These are phyloP conservation scores for Drosophila parthenogenetica DNA, from an alignment of 2,888 invertebrate genomes.

Conservation along the genomic window DNA sequence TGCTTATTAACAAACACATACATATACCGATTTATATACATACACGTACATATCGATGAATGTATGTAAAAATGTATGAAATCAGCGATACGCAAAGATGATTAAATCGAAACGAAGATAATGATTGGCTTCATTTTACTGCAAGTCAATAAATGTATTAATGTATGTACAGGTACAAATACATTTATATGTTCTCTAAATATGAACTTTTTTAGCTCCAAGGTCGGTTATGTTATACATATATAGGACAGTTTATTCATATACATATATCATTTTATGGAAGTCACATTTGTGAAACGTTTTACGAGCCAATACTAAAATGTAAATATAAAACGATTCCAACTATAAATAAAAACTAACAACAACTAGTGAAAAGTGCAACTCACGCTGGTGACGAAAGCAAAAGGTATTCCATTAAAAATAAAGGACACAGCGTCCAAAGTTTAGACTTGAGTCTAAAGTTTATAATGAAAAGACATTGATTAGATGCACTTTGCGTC, in stretches of 20 bases:
- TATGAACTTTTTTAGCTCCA: constrained; percentile 4
- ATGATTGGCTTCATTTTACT: constrained; percentile 2
- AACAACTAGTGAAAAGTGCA: not conserved
- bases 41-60: too few relatives aligned
- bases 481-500: constrained; percentile 4
- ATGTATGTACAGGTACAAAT: not conserved
- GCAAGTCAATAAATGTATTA: not conserved
- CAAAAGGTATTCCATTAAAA: not conserved
- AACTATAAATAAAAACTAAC: not conserved
- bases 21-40: too few relatives aligned
- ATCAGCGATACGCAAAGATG: constrained; percentile 3
- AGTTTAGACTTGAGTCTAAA: not conserved
- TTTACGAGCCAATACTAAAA: constrained; percentile 28
- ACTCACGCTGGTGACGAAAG: constrained; percentile 5
- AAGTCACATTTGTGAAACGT: constrained; percentile 25
- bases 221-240: too few relatives aligned
- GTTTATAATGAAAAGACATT: not conserved
- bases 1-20: not conserved
- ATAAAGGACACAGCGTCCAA: too few relatives aligned
- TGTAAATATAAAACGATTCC: constrained; percentile 11
- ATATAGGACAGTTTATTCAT: not conserved
- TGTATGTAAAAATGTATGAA: not conserved
- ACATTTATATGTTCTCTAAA: not conserved
- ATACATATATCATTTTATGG: constrained; percentile 7
- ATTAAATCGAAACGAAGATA: constrained; percentile 10